Evolutionary conservation across 2,888 invertebrate genomes (phyloP).

Genomic region (Drosophila antonietae): DNA sequence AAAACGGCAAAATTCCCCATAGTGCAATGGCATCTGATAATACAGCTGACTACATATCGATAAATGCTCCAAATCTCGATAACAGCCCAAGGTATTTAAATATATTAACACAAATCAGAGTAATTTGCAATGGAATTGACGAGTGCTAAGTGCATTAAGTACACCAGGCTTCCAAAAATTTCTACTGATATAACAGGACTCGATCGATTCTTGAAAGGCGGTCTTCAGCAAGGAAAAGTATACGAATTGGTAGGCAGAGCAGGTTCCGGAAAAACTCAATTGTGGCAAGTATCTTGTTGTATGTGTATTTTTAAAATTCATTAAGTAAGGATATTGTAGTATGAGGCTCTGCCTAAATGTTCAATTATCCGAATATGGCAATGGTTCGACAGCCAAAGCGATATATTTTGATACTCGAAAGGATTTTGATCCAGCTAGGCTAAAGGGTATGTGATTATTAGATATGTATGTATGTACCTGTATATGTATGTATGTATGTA

Average conservation of each 20-base stretch:
- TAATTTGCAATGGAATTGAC: conserved; percentile 14
- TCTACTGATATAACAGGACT: conserved; percentile 37
- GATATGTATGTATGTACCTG: not conserved
- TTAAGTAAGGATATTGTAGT: conserved; percentile 22
- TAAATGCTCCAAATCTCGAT: not conserved
- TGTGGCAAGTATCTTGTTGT: conserved; percentile 45
- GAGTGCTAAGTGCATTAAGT: not conserved
- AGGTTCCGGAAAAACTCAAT: conserved; percentile 58
- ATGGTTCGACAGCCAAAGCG: conserved; percentile 50
- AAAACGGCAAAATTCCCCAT: too few species aligned
- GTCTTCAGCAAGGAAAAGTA: conserved; percentile 46
- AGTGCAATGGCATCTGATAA: not conserved
- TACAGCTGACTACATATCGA: conserved; percentile 7
- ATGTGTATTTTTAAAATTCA: not conserved
- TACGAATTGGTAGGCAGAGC: conserved; percentile 61
- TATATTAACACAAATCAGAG: not conserved
- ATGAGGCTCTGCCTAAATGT: conserved; percentile 62
- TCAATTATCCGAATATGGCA: conserved; percentile 21
- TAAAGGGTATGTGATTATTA: conserved; percentile 36
- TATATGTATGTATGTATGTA: not conserved
- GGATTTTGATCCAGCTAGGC: conserved; percentile 50
- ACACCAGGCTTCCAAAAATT: conserved; percentile 27
- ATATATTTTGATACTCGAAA: conserved; percentile 58
- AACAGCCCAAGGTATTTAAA: not conserved
- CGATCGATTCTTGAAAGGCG: conserved; percentile 51